phyloP scores from a whole-genome alignment of 1,140 invertebrate genomes.

The Dendroctonus valens region DNA sequence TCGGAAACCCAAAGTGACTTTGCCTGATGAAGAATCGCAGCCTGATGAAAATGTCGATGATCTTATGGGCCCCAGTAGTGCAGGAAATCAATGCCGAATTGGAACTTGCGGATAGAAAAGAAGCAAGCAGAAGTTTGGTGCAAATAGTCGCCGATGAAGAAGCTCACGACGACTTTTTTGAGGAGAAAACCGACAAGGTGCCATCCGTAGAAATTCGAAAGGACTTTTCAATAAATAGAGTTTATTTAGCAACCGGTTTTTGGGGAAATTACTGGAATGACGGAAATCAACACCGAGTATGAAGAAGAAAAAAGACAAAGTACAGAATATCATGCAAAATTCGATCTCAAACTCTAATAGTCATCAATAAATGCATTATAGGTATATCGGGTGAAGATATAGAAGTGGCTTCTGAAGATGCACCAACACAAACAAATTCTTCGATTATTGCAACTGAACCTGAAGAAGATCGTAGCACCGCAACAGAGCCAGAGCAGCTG shows the following conservation, averaged over 20 bases:
- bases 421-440: too few species aligned
- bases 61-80: neutral
- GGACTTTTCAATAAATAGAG: neutral
- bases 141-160: neutral
- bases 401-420: too few species aligned
- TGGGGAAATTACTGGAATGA: neutral
- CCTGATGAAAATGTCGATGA: neutral
- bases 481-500: too few species aligned
- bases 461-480: too few species aligned
- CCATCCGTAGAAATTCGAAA: neutral
- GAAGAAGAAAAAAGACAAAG: neutral
- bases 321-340: too few species aligned
- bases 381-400: too few species aligned
- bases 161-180: neutral
- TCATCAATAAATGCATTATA: too few species aligned
- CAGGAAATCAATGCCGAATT: too few species aligned
- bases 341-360: too few species aligned
- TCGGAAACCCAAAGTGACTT: neutral
- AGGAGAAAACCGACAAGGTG: neutral
- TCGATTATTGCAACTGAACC: too few species aligned
- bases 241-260: neutral
- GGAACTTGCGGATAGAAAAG: too few species aligned
- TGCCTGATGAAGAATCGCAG: neutral
- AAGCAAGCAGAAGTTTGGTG: neutral
- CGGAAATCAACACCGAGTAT: neutral